A percentile compares a stretch with the other conserved stretches of the same genome.
These are phyloP conservation scores for Calameuta pallipes DNA, from an alignment of 2,888 invertebrate genomes.

Conservation along the genomic window DNA sequence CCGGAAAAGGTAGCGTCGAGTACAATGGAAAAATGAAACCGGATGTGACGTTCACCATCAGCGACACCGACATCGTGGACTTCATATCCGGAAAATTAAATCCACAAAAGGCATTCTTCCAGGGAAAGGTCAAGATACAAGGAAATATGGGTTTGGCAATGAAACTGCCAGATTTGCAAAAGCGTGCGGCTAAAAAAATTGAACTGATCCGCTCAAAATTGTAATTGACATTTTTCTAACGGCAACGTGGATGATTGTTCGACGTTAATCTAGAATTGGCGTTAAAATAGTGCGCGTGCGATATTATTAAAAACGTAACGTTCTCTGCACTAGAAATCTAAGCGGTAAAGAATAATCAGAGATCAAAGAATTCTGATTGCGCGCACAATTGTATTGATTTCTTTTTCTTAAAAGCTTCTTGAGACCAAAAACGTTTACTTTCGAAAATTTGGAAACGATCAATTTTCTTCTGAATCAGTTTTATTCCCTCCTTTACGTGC, in stretches of 20 bases:
- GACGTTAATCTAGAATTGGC: neutral
- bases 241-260: neutral
- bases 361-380: neutral
- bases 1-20: conserved; percentile 86
- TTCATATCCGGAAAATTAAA: conserved; percentile 92
- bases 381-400: neutral
- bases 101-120: conserved; percentile 95
- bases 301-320: neutral
- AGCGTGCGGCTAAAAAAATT: conserved; percentile 78
- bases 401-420: neutral
- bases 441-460: neutral
- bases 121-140: conserved; percentile 95
- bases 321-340: neutral
- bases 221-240: conserved; percentile 64
- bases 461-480: neutral
- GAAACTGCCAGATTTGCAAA: conserved; percentile 89
- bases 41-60: conserved; percentile 89
- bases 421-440: neutral
- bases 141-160: conserved; percentile 97
- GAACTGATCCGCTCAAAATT: conserved; percentile 80
- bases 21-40: conserved; percentile 84
- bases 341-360: neutral
- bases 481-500: neutral
- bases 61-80: conserved; percentile 88
- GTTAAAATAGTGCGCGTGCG: neutral